phyloP scores from a whole-genome alignment of 2,797 vertebrate species.

The Bryconaethiops microstoma region DNA sequence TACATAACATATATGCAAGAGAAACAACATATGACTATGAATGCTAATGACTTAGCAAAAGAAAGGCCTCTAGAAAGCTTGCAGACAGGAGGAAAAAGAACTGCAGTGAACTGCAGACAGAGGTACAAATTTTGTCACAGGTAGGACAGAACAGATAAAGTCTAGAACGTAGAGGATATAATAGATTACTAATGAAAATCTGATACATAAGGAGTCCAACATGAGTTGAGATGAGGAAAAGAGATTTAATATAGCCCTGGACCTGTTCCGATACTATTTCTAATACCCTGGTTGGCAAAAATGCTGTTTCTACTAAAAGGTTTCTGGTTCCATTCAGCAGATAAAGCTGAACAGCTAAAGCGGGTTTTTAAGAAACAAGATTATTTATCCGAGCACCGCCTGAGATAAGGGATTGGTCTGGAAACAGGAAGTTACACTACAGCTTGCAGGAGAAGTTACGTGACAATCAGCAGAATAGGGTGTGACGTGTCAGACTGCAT shows the following conservation, averaged over 20 bases:
- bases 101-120: not conserved
- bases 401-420: not conserved
- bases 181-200: not conserved
- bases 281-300: not conserved
- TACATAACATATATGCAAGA: slow-evolving; percentile 53
- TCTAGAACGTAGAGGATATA: not conserved
- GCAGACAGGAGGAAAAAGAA: not conserved
- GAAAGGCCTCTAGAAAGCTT: slow-evolving; percentile 9
- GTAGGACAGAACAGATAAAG: not conserved
- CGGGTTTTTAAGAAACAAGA: not conserved
- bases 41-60: slow-evolving; percentile 10
- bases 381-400: not conserved
- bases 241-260: not conserved
- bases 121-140: not conserved
- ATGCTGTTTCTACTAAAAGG: slow-evolving; percentile 8
- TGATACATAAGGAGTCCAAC: not conserved
- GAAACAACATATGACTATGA: slow-evolving; percentile 8
- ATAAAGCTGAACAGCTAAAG: not conserved
- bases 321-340: not conserved
- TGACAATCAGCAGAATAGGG: slow-evolving; percentile 53
- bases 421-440: not conserved
- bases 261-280: not conserved
- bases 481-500: slow-evolving; percentile 10
- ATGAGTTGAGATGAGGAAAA: not conserved
- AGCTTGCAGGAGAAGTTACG: slow-evolving; percentile 56